These are phyloP conservation scores for Morpho achilles DNA, from an alignment of 2,888 invertebrate genomes.

Conservation along the genomic window DNA sequence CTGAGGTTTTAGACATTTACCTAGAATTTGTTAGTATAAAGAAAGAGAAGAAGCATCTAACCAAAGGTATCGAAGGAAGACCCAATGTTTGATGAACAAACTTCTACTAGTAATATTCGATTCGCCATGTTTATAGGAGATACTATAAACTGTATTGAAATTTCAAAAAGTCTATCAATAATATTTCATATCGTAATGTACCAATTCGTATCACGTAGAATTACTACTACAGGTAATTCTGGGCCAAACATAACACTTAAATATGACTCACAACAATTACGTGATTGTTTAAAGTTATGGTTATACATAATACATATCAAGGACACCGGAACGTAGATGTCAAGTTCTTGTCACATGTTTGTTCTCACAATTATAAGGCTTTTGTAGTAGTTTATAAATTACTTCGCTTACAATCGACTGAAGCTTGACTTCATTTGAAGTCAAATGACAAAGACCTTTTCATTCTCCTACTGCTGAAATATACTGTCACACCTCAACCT, in stretches of 20 bases:
- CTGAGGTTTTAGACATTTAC: too few species aligned
- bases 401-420: neutral
- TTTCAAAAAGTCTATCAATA: too few species aligned
- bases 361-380: conserved; percentile 20
- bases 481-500: too few species aligned
- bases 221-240: neutral
- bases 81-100: too few species aligned
- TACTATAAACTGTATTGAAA: too few species aligned
- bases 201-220: conserved; percentile 2
- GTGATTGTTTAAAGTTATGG: conserved; percentile 9
- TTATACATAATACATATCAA: conserved; percentile 13
- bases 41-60: too few species aligned
- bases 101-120: too few species aligned
- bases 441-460: too few species aligned
- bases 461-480: too few species aligned
- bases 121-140: too few species aligned
- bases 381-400: conserved; percentile 2
- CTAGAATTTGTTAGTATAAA: too few species aligned
- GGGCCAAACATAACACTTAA: conserved; percentile 9
- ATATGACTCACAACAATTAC: conserved; percentile 17
- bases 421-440: neutral
- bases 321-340: conserved; percentile 7
- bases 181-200: neutral
- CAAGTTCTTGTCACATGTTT: conserved; percentile 12
- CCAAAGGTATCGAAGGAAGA: too few species aligned